Conservation (phyloP, 1,140 invertebrate genomes). For the Polyergus mexicanus region DNA sequence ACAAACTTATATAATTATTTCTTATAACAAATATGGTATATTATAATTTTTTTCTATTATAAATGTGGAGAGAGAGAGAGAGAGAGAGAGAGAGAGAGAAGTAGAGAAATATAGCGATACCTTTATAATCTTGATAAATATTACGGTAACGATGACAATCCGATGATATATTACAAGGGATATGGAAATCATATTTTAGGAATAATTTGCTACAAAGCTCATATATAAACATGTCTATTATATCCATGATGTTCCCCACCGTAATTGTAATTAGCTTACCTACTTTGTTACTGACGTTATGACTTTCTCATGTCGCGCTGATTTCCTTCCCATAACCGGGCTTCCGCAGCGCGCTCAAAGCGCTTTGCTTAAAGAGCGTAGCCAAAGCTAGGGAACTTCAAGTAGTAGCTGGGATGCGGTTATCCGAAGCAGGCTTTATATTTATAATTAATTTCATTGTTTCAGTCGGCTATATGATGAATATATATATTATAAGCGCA, state of each 20-base stretch:
- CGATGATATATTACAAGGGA: too few species aligned
- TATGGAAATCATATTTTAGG: background rate
- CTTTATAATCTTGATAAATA: background rate
- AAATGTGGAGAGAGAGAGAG: too few species aligned
- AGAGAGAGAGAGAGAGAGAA: too few species aligned
- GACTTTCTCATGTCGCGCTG: slow-evolving; percentile 74
- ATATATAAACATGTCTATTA: background rate
- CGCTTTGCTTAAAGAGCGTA: slow-evolving; percentile 56
- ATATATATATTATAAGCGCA: slow-evolving; percentile 59
- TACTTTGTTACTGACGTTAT: slow-evolving; percentile 60
- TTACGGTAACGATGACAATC: too few species aligned
- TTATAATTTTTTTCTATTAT: too few species aligned
- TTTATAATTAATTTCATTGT: slow-evolving; percentile 85
- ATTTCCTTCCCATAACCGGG: slow-evolving; percentile 31
- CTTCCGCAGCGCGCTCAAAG: slow-evolving; percentile 41
- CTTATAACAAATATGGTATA: background rate
- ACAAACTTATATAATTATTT: too few species aligned
- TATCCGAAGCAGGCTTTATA: slow-evolving; percentile 82
- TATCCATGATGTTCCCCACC: background rate
- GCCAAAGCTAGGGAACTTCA: slow-evolving; percentile 69
- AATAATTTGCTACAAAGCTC: background rate
- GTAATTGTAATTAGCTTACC: slow-evolving; percentile 60
- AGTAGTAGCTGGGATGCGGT: slow-evolving; percentile 78
- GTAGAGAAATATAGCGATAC: background rate
- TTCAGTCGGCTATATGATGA: slow-evolving; percentile 65